Conservation (phyloP, 2,113 vertebrate species). For the Ceyx melanurus region DNA sequence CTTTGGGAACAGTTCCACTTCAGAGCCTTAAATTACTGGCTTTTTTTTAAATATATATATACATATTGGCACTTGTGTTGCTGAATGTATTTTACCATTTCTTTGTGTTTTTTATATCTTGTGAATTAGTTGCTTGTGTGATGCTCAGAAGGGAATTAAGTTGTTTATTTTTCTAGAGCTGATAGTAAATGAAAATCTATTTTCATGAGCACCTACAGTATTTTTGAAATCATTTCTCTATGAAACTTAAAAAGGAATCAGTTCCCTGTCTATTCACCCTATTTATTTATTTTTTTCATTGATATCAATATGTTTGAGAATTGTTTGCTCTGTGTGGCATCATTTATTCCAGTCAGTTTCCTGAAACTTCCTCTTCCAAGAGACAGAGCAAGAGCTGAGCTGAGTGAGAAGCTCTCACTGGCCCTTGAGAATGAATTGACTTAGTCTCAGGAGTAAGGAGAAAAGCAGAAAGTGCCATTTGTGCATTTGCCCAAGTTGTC, state of each 20-base stretch:
- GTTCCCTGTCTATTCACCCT: not conserved
- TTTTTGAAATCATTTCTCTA: not conserved
- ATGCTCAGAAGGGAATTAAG: not conserved
- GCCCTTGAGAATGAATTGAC: not conserved
- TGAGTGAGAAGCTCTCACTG: not conserved
- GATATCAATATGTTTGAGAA: not conserved
- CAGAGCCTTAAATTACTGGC: slow-evolving; percentile 21
- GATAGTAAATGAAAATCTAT: slow-evolving; percentile 37
- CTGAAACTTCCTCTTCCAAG: not conserved
- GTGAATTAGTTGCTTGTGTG: not conserved
- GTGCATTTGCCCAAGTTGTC: not conserved
- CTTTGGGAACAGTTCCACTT: slow-evolving; percentile 10
- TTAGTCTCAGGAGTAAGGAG: not conserved
- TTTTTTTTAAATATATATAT: not conserved
- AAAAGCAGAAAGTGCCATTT: not conserved
- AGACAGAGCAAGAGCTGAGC: not conserved
- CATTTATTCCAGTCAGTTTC: not conserved
- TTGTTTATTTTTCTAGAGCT: not conserved
- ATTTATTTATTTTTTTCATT: slow-evolving; percentile 41
- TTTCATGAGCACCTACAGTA: slow-evolving; percentile 2
- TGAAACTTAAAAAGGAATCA: slow-evolving; percentile 12
- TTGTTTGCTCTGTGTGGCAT: not conserved
- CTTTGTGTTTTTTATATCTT: not conserved
- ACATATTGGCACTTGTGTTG: slow-evolving; percentile 22
- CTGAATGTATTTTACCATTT: slow-evolving; percentile 12